These are phyloP conservation scores for Rhyacichthys aspro DNA, from an alignment of 2,797 vertebrate species.

Conservation along the genomic window DNA sequence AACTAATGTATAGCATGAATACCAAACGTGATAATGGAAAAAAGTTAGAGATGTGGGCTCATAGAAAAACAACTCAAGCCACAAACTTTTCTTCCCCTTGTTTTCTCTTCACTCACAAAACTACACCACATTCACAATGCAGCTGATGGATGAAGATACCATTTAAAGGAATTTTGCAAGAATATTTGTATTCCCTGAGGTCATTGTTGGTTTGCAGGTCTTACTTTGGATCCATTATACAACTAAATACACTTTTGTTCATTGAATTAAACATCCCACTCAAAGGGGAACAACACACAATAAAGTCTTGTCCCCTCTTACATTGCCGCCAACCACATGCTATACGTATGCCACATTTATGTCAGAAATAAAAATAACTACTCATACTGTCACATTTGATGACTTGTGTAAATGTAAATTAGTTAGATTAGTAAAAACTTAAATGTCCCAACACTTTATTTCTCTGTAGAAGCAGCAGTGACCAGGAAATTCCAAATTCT, in stretches of 20 bases:
- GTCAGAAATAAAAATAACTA: no score
- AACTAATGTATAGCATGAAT: slow-evolving; percentile 35
- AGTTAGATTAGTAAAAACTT: slow-evolving; percentile 4
- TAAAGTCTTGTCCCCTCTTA: no score
- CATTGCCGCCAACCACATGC: no score
- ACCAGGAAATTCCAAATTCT: slow-evolving; percentile 57
- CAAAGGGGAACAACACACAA: no score
- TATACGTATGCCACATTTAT: no score
- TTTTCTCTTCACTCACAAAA: slow-evolving; percentile 19
- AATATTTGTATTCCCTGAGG: slow-evolving; percentile 65
- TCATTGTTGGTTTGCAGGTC: slow-evolving; percentile 65
- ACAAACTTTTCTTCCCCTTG: slow-evolving; percentile 16
- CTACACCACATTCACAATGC: slow-evolving; percentile 31
- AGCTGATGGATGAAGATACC: slow-evolving; percentile 51
- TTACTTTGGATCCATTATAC: background rate
- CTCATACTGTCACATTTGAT: no score
- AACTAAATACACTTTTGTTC: background rate
- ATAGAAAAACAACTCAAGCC: slow-evolving; percentile 48
- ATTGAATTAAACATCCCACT: no score
- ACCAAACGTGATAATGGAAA: slow-evolving; percentile 20
- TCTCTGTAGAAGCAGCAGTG: slow-evolving; percentile 23
- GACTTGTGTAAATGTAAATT: no score
- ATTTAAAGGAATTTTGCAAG: slow-evolving; percentile 66
- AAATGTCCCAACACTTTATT: slow-evolving; percentile 3
- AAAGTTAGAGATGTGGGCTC: slow-evolving; percentile 17